Percentiles rank a stretch among this genome's conserved stretches.
phyloP scores from a whole-genome alignment of 2,888 invertebrate genomes.

The Cheilosia soror region DNA sequence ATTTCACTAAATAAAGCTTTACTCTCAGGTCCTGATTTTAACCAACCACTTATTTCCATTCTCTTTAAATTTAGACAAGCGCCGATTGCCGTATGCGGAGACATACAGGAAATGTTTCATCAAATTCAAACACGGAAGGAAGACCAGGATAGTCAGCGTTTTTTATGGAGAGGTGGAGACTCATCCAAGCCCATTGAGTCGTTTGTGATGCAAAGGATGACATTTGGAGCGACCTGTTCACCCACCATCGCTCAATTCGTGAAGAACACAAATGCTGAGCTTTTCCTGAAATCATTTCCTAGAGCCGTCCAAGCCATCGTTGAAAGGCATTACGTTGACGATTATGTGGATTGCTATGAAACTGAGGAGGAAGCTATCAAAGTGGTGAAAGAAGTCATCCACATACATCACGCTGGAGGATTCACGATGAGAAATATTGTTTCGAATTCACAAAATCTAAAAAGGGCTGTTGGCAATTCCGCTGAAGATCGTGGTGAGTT shows the following conservation, averaged over 20 bases:
- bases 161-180: slow-evolving; percentile 47
- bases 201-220: slow-evolving; percentile 59
- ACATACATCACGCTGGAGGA: slow-evolving; percentile 16
- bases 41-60: slow-evolving; percentile 20
- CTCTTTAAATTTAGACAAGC: slow-evolving; percentile 51
- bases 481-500: not conserved
- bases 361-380: slow-evolving; percentile 17
- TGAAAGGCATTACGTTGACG: slow-evolving; percentile 37
- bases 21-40: slow-evolving; percentile 26
- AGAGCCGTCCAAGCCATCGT: not conserved
- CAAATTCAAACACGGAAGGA: slow-evolving; percentile 45
- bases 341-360: slow-evolving; percentile 45
- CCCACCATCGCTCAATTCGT: slow-evolving; percentile 6
- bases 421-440: slow-evolving; percentile 2
- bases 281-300: not conserved
- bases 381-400: slow-evolving; percentile 1
- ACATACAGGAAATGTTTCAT: slow-evolving; percentile 61
- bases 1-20: slow-evolving; percentile 33
- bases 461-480: not conserved
- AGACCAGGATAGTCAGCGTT: slow-evolving; percentile 53
- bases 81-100: slow-evolving; percentile 51
- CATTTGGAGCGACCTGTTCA: slow-evolving; percentile 61
- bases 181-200: slow-evolving; percentile 6
- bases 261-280: not conserved
- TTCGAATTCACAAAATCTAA: not conserved